A percentile compares a stretch with the other conserved stretches of the same genome.
Evolutionary conservation across 2,797 vertebrate species (phyloP).

Genomic region (Vireo griseus): DNA sequence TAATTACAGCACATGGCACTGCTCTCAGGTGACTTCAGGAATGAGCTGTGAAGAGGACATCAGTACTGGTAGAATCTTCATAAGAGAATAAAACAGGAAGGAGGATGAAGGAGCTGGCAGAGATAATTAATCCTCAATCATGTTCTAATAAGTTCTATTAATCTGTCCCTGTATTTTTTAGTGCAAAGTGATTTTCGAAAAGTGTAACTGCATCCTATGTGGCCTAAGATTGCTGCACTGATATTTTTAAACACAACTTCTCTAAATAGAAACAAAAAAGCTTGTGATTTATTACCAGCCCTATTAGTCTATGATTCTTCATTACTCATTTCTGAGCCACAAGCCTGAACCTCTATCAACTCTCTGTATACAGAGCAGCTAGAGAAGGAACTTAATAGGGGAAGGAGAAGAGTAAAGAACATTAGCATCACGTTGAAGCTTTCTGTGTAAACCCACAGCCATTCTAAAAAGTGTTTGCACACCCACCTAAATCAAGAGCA

Average conservation of each 20-base stretch:
- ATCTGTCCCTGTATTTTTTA: neutral
- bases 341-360: neutral
- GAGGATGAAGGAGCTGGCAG: neutral
- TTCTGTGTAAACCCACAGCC: neutral
- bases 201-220: neutral
- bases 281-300: neutral
- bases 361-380: neutral
- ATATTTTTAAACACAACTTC: neutral
- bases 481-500: neutral
- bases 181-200: neutral
- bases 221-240: neutral
- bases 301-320: neutral
- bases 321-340: neutral
- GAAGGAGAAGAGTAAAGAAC: neutral
- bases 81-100: neutral
- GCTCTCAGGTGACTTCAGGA: neutral
- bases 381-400: neutral
- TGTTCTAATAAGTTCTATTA: neutral
- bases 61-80: neutral
- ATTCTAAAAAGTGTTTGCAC: neutral
- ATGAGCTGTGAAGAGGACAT: neutral
- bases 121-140: neutral
- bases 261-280: neutral
- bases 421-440: neutral
- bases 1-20: slow-evolving; percentile 10